These are phyloP conservation scores for Oryzias sinensis DNA, from an alignment of 2,797 vertebrate genomes.

Conservation along the genomic window DNA sequence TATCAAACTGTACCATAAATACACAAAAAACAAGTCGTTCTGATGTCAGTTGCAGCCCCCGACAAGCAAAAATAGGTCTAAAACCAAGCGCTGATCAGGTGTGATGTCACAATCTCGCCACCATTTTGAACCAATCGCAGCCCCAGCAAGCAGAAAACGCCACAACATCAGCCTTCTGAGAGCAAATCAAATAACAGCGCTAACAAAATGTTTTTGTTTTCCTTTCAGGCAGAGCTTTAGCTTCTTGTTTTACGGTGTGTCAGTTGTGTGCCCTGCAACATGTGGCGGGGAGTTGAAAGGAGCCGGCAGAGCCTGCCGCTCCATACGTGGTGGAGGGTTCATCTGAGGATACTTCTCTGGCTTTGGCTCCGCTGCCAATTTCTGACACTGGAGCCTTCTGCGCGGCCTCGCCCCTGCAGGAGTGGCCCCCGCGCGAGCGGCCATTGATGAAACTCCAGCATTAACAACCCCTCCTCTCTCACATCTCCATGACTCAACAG, in stretches of 20 bases:
- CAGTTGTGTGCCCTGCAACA: slow-evolving; percentile 76
- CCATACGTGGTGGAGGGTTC: slow-evolving; percentile 77
- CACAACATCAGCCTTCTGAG: slow-evolving; percentile 20
- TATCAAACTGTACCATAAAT: slow-evolving; percentile 23
- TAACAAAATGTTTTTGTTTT: slow-evolving; percentile 38
- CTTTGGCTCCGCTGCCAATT: slow-evolving; percentile 81
- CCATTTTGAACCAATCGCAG: slow-evolving; percentile 86
- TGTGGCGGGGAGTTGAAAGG: slow-evolving; percentile 71
- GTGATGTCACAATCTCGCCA: slow-evolving; percentile 97
- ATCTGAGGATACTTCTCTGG: slow-evolving; percentile 79
- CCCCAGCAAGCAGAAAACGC: slow-evolving; percentile 68
- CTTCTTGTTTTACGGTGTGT: slow-evolving; percentile 42
- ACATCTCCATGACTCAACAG: slow-evolving; percentile 60
- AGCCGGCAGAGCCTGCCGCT: slow-evolving; percentile 71
- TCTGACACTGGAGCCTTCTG: slow-evolving; percentile 79
- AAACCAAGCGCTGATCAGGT: slow-evolving; percentile 73
- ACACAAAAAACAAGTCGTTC: not conserved
- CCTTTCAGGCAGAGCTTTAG: slow-evolving; percentile 6
- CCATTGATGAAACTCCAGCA: slow-evolving; percentile 76
- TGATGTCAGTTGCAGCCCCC: not conserved
- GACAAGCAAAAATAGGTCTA: slow-evolving; percentile 61
- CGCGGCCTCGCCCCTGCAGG: slow-evolving; percentile 74
- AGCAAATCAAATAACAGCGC: slow-evolving; percentile 49
- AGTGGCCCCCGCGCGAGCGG: slow-evolving; percentile 63
- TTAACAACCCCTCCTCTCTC: slow-evolving; percentile 71